Conservation (phyloP, 2,113 vertebrate species). For the Dicrurus megarhynchus region DNA sequence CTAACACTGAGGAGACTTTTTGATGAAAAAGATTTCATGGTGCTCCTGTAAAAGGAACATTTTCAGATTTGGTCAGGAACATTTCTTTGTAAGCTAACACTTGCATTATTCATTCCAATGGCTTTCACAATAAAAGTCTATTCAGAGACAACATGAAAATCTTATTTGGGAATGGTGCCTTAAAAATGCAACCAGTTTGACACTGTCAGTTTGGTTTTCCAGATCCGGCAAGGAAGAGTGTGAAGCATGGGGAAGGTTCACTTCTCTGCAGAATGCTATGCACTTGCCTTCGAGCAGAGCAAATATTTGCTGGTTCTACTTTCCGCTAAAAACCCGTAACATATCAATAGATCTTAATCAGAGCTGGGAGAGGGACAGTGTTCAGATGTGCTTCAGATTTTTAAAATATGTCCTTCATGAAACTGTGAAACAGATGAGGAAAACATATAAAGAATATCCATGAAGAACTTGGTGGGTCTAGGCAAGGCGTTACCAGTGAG, state of each 20-base stretch:
- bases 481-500: neutral
- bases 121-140: conserved; percentile 3
- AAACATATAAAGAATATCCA: neutral
- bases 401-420: neutral
- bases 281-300: neutral
- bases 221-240: neutral
- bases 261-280: neutral
- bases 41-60: neutral
- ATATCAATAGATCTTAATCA: neutral
- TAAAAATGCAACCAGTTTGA: conserved; percentile 4
- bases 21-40: neutral
- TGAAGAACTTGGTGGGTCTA: neutral
- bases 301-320: neutral
- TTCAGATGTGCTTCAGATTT: neutral
- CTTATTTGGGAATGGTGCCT: neutral
- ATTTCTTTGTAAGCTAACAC: conserved; percentile 12
- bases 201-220: neutral
- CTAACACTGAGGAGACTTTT: neutral
- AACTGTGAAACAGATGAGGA: neutral
- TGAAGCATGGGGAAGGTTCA: neutral
- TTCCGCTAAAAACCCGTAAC: neutral
- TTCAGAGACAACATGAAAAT: conserved; percentile 9
- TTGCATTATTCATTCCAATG: conserved; percentile 20
- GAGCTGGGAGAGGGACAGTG: neutral
- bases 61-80: conserved; percentile 17